Evolutionary conservation across 2,888 invertebrate genomes (phyloP).

Genomic region (Dexiosoma caninum): DNA sequence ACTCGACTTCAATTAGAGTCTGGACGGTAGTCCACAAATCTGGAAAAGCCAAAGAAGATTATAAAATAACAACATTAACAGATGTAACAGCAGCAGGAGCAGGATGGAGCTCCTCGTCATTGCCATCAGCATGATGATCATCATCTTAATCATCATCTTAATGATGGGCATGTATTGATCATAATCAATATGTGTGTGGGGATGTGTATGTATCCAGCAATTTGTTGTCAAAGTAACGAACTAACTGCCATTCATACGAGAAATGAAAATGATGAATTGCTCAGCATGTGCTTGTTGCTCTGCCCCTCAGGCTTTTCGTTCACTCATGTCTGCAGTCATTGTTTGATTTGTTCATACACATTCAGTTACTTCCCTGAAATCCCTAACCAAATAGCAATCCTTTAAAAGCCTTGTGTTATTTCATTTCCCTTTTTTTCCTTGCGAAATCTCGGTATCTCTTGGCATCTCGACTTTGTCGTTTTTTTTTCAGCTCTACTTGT

Average conservation of each 20-base stretch:
- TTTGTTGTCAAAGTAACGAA: constrained; percentile 39
- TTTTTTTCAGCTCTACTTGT: too few species aligned
- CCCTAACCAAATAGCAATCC: constrained; percentile 31
- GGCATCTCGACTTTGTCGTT: background rate
- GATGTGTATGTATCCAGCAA: constrained; percentile 5
- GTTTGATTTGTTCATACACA: constrained; percentile 20
- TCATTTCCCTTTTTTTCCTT: constrained; percentile 2
- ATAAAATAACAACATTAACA: constrained; percentile 11
- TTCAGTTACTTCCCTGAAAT: constrained; percentile 22
- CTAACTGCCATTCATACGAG: constrained; percentile 23
- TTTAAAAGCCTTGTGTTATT: constrained; percentile 12
- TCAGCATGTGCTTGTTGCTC: background rate
- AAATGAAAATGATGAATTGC: too few species aligned
- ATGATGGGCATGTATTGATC: constrained; percentile 34
- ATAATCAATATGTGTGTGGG: constrained; percentile 23
- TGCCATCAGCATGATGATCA: background rate
- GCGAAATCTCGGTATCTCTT: background rate
- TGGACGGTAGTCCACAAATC: constrained; percentile 18
- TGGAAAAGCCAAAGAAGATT: background rate
- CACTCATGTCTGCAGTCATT: background rate
- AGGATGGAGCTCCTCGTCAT: too few species aligned
- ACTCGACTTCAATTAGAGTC: constrained; percentile 10
- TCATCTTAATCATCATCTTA: background rate
- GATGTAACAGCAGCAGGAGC: background rate
- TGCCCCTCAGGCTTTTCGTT: background rate